Evolutionary conservation across 2,888 invertebrate genomes (phyloP).

Genomic region (Troglohyphantes excavatus): DNA sequence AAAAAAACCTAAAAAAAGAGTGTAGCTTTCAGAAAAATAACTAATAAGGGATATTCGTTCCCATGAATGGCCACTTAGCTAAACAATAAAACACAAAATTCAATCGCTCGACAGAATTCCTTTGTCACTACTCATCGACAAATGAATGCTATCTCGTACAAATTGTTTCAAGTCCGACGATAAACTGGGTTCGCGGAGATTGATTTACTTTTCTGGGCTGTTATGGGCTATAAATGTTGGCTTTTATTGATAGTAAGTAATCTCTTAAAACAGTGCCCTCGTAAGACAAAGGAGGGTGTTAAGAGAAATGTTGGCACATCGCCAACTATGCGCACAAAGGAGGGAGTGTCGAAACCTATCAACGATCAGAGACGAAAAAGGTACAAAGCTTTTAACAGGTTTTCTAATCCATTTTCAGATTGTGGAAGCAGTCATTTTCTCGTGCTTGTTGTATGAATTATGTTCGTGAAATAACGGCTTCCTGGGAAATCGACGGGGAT

Average conservation of each 20-base stretch:
- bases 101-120: not conserved
- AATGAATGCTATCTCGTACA: not conserved
- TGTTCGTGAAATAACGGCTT: not conserved
- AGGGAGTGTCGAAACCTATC: not conserved
- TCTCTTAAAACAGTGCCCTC: slow-evolving; percentile 17
- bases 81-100: not conserved
- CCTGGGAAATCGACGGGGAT: too few species aligned
- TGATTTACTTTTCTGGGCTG: not conserved
- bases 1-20: too few species aligned
- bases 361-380: not conserved
- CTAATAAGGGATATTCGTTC: too few species aligned
- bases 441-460: not conserved
- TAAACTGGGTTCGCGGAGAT: not conserved
- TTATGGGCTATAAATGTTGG: not conserved
- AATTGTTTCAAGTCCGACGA: not conserved
- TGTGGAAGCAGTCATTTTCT: not conserved
- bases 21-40: too few species aligned
- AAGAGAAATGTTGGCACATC: not conserved
- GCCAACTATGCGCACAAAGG: not conserved
- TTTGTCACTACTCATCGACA: not conserved
- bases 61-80: too few species aligned
- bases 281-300: not conserved
- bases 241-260: slow-evolving; percentile 25
- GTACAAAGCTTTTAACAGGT: not conserved
- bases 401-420: not conserved